Conservation (phyloP, 53 echinoderm and acorn worm species). For the Holothuria leucospilota region DNA sequence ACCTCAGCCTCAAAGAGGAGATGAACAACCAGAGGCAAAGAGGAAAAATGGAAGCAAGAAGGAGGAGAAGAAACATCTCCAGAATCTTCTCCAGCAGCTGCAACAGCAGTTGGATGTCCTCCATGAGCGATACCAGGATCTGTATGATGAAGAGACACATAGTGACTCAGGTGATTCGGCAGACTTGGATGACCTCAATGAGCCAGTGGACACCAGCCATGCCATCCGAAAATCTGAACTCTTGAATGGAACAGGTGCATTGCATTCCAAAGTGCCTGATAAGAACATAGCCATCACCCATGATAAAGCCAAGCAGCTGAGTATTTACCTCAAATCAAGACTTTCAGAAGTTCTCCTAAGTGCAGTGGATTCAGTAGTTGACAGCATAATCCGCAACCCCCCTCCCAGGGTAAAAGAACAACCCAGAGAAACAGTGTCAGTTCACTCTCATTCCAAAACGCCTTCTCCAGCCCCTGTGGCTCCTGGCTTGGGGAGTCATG, state of each 20-base stretch:
- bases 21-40: constrained; percentile 38
- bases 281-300: constrained; percentile 48
- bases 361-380: constrained; percentile 72
- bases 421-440: constrained; percentile 44
- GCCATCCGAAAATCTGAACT: constrained; percentile 80
- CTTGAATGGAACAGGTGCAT: constrained; percentile 36
- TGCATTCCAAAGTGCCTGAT: constrained; percentile 31
- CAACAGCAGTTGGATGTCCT: constrained; percentile 90
- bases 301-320: constrained; percentile 62
- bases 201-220: constrained; percentile 79
- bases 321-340: constrained; percentile 67
- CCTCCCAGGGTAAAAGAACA: constrained; percentile 58
- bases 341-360: constrained; percentile 67
- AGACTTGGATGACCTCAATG: constrained; percentile 90
- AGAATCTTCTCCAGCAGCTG: constrained; percentile 82
- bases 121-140: constrained; percentile 91
- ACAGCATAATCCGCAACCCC: constrained; percentile 48
- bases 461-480: constrained; percentile 24
- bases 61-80: constrained; percentile 72
- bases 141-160: constrained; percentile 86
- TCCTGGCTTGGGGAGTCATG: neutral
- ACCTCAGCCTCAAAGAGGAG: constrained; percentile 78
- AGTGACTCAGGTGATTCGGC: constrained; percentile 79
- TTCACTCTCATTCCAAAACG: constrained; percentile 38
- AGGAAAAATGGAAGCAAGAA: constrained; percentile 47